A percentile compares a stretch with the other conserved stretches of the same genome.
phyloP scores from a whole-genome alignment of 2,888 invertebrate species.

The Creontiades dilutus region DNA sequence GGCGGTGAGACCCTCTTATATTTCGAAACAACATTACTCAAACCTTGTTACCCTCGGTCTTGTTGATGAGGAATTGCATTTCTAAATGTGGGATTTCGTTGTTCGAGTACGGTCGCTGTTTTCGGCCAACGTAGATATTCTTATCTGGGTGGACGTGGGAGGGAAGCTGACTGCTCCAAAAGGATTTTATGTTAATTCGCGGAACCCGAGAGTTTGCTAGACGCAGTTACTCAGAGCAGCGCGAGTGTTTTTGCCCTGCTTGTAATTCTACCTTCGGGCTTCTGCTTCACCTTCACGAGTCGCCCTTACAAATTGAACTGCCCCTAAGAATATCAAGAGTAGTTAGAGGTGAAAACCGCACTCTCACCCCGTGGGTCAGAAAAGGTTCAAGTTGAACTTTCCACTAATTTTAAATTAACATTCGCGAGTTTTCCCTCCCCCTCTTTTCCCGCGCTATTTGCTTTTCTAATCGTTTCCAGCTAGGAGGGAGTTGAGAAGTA shows the following conservation, averaged over 20 bases:
- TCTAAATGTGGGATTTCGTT: neutral
- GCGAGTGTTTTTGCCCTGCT: constrained; percentile 38
- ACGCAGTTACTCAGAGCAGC: constrained; percentile 30
- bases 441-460: constrained; percentile 45
- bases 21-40: neutral
- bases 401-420: constrained; percentile 58
- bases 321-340: constrained; percentile 46
- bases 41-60: neutral
- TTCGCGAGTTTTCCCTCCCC: constrained; percentile 9
- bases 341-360: neutral
- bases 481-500: neutral
- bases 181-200: constrained; percentile 52
- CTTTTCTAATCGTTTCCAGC: constrained; percentile 36
- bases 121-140: neutral
- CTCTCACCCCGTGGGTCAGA: neutral
- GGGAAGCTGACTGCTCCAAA: neutral
- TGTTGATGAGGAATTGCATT: neutral
- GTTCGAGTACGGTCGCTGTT: neutral
- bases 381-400: constrained; percentile 32
- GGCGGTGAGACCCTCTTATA: neutral
- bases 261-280: constrained; percentile 41
- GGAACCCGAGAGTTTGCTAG: constrained; percentile 48
- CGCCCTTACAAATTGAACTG: constrained; percentile 45
- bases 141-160: neutral
- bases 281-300: neutral